phyloP scores from a whole-genome alignment of 2,797 vertebrate species.

The Thamnophis elegans region DNA sequence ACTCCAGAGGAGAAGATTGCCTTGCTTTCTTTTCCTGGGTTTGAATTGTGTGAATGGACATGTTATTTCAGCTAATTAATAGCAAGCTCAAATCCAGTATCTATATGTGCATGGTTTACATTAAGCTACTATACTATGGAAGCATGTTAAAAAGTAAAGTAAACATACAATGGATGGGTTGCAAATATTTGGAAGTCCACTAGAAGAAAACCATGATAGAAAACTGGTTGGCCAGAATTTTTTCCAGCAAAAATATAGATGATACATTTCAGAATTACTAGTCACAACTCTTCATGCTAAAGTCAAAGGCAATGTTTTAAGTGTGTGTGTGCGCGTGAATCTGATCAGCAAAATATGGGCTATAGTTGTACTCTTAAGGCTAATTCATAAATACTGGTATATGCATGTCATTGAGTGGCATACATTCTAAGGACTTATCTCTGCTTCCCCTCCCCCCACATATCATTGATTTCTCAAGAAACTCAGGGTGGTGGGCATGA shows the following conservation, averaged over 20 bases:
- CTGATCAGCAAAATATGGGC: not conserved
- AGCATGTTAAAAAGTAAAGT: not conserved
- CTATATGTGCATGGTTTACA: not conserved
- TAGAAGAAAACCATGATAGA: not conserved
- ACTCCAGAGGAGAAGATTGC: not conserved
- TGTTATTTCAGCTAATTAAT: not conserved
- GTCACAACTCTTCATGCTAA: not conserved
- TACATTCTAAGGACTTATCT: not conserved
- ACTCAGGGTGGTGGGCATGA: not conserved
- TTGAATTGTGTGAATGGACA: not conserved
- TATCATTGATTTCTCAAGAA: not conserved
- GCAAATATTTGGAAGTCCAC: not conserved
- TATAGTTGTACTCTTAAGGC: not conserved
- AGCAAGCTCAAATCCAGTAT: not conserved
- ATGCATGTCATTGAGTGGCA: not conserved
- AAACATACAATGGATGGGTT: not conserved
- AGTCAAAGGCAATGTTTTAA: not conserved
- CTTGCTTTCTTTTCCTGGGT: not conserved
- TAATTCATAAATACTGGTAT: not conserved
- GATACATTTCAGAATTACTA: conserved; percentile 36
- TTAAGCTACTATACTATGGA: not conserved
- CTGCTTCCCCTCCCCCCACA: not conserved
- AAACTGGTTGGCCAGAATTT: not conserved
- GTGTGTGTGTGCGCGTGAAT: not conserved
- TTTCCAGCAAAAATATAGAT: not conserved